phyloP scores from a whole-genome alignment of 30 jellyfish, hydroid and myxozoan species.

The Hydractinia echinata region DNA sequence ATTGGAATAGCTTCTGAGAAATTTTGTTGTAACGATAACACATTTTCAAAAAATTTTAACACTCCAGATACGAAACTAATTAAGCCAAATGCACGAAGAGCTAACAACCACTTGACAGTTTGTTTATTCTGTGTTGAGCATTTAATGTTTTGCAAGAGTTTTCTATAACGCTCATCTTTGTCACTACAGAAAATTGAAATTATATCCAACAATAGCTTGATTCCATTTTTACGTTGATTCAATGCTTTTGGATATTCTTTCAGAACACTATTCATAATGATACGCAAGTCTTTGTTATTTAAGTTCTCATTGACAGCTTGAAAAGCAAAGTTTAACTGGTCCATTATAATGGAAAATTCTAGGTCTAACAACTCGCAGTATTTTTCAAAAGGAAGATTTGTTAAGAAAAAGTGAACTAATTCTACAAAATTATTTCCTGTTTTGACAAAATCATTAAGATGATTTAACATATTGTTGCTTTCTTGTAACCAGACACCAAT shows the following conservation, averaged over 20 bases:
- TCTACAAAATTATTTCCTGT: conserved; percentile 32
- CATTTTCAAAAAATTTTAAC: conserved; percentile 44
- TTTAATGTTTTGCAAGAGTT: conserved; percentile 48
- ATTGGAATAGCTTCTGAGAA: background rate
- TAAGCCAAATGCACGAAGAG: conserved; percentile 73
- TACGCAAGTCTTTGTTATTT: conserved; percentile 28
- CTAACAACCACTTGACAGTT: conserved; percentile 77
- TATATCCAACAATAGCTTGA: conserved; percentile 29
- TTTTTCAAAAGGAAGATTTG: conserved; percentile 37
- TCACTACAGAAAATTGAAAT: conserved; percentile 50
- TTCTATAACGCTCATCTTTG: conserved; percentile 35
- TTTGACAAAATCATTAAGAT: conserved; percentile 26
- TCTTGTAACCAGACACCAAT: conserved; percentile 58
- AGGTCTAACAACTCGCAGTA: conserved; percentile 52
- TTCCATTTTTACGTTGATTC: conserved; percentile 34
- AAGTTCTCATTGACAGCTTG: conserved; percentile 40
- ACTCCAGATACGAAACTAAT: conserved; percentile 62
- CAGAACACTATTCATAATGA: conserved; percentile 23
- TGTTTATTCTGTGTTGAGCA: conserved; percentile 63
- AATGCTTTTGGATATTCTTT: conserved; percentile 64
- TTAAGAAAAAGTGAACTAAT: conserved; percentile 49
- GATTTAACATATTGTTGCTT: conserved; percentile 32
- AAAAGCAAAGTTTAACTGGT: conserved; percentile 69
- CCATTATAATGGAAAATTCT: conserved; percentile 71
- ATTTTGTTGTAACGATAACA: background rate